Percentiles rank a stretch among this genome's conserved stretches.
Conservation (phyloP, 1,140 invertebrate genomes). For the Lepidurus packardi region DNA sequence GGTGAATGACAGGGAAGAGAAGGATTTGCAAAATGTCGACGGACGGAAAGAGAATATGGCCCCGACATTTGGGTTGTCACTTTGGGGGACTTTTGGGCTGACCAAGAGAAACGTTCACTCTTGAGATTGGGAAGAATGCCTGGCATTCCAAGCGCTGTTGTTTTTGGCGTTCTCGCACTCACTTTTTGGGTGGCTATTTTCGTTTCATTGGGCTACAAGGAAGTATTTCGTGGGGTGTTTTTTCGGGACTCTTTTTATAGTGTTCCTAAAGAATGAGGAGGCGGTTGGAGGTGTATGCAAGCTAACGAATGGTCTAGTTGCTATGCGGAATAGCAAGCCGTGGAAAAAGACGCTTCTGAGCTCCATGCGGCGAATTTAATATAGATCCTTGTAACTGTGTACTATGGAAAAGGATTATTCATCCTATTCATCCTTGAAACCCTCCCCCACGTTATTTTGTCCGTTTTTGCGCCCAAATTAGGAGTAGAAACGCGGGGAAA, state of each 20-base stretch:
- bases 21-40: not conserved
- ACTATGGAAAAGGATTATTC: not conserved
- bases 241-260: not conserved
- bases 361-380: slow-evolving; percentile 22
- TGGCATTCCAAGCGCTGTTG: not conserved
- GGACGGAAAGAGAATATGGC: no score
- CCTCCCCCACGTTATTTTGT: not conserved
- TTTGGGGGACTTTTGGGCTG: not conserved
- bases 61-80: not conserved
- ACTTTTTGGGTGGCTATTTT: not conserved
- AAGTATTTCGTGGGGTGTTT: not conserved
- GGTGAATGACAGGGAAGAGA: not conserved
- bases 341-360: not conserved
- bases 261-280: not conserved
- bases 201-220: slow-evolving; percentile 4
- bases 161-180: not conserved
- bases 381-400: not conserved
- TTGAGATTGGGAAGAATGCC: not conserved
- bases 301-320: not conserved
- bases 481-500: not conserved
- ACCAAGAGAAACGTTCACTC: not conserved
- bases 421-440: slow-evolving; percentile 1
- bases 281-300: not conserved
- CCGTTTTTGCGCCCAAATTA: not conserved
- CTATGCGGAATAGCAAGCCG: not conserved